These are phyloP conservation scores for Laterallus jamaicensis DNA, from an alignment of 2,113 vertebrate genomes.

Conservation along the genomic window DNA sequence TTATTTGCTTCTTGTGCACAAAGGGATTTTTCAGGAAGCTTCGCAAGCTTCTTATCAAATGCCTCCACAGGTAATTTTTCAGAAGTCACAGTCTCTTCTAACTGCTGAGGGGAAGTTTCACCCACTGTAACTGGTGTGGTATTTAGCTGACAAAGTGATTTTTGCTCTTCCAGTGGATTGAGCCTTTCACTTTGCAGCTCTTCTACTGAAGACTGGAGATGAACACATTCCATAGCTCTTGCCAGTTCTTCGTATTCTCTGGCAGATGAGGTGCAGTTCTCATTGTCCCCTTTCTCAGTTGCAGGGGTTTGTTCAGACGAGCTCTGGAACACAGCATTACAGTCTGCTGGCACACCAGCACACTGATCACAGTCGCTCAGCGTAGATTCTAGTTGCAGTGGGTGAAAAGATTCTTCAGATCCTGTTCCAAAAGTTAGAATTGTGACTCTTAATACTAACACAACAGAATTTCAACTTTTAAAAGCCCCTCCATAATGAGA, in stretches of 20 bases:
- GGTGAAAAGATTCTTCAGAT: slow-evolving; percentile 76
- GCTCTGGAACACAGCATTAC: background rate
- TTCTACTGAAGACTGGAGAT: slow-evolving; percentile 44
- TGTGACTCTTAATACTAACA: no score
- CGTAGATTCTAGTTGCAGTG: slow-evolving; percentile 72
- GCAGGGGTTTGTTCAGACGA: background rate
- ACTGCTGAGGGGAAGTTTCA: background rate
- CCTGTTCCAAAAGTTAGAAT: background rate
- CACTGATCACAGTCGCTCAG: slow-evolving; percentile 61
- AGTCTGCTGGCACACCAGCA: slow-evolving; percentile 28
- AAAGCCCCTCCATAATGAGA: background rate
- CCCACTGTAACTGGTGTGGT: slow-evolving; percentile 20
- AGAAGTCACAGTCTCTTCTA: background rate
- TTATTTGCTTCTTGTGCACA: background rate
- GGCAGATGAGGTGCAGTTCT: background rate
- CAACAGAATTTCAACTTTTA: background rate
- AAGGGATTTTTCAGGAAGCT: background rate
- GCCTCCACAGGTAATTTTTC: background rate
- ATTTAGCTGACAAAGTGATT: slow-evolving; percentile 58
- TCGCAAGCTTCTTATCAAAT: background rate
- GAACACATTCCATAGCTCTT: background rate
- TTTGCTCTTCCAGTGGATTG: slow-evolving; percentile 9
- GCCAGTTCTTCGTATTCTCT: slow-evolving; percentile 13
- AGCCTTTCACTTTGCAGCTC: slow-evolving; percentile 5
- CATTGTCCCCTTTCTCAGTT: background rate